phyloP scores from a whole-genome alignment of 1,140 invertebrate species.

The Lucilia sericata region DNA sequence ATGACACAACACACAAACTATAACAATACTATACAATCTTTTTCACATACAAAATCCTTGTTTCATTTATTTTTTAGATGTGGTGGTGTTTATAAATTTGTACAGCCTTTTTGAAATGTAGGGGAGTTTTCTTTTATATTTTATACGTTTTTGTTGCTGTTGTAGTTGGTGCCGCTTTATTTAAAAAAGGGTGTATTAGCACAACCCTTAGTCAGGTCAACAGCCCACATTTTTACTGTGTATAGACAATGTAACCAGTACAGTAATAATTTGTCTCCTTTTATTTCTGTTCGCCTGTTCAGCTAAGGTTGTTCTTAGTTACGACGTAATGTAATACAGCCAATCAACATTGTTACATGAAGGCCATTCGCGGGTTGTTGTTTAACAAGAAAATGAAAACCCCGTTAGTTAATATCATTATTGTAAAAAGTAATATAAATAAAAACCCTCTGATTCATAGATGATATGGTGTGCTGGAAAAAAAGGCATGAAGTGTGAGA shows the following conservation, averaged over 20 bases:
- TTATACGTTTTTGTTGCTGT: not conserved
- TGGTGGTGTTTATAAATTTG: not conserved
- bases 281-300: slow-evolving; percentile 56
- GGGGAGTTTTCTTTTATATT: slow-evolving; percentile 6
- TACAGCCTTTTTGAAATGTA: slow-evolving; percentile 28
- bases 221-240: not conserved
- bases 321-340: slow-evolving; percentile 65
- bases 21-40: not conserved
- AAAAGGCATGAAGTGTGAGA: not conserved
- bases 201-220: slow-evolving; percentile 34
- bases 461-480: not conserved
- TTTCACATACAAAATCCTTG: not conserved
- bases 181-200: slow-evolving; percentile 23
- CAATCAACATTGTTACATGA: slow-evolving; percentile 40
- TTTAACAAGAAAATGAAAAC: not conserved
- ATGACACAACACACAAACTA: not conserved
- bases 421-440: not conserved
- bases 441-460: slow-evolving; percentile 1
- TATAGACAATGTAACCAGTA: slow-evolving; percentile 12
- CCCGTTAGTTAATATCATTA: not conserved
- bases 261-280: not conserved
- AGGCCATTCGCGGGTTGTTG: slow-evolving; percentile 39
- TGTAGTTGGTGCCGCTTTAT: not conserved
- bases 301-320: slow-evolving; percentile 67
- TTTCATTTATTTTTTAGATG: no score